These are phyloP conservation scores for Martes flavigula DNA, from an alignment of 2,797 vertebrate species.

Conservation along the genomic window DNA sequence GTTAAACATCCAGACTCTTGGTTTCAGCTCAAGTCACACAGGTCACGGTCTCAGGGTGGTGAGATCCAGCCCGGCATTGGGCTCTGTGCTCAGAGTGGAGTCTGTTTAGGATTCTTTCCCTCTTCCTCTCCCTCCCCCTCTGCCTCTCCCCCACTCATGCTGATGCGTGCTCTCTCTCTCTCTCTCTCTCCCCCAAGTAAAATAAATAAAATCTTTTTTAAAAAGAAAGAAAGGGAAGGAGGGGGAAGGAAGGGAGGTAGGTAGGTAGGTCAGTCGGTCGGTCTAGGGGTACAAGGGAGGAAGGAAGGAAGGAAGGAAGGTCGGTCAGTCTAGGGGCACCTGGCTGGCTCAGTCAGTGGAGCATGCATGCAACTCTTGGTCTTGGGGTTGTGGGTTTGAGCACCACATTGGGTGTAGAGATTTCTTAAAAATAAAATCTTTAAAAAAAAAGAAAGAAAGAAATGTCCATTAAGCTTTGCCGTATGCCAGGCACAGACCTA, in stretches of 20 bases:
- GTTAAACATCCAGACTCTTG: not conserved
- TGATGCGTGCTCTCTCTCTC: not conserved
- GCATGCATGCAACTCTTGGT: not conserved
- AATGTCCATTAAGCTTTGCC: not conserved
- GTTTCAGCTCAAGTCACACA: not conserved
- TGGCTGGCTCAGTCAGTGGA: not conserved
- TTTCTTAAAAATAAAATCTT: not conserved
- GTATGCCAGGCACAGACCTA: not conserved
- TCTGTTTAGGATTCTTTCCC: not conserved
- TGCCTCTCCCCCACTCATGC: not conserved
- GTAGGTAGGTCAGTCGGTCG: not conserved
- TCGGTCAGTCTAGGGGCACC: not conserved
- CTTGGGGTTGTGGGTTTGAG: not conserved
- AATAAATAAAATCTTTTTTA: not conserved
- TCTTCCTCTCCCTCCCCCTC: not conserved
- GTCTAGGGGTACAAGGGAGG: no score
- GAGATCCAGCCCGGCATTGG: not conserved
- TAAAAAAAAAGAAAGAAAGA: not conserved
- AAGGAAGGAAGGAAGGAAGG: not conserved
- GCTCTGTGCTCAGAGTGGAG: not conserved
- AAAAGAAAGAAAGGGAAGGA: not conserved
- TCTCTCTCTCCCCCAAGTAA: not conserved
- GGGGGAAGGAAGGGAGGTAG: accelerated
- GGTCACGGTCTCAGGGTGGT: not conserved
- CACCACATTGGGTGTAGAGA: not conserved